Conservation (phyloP, 2,888 invertebrate genomes). For the Acanthococcus lagerstroemiae region DNA sequence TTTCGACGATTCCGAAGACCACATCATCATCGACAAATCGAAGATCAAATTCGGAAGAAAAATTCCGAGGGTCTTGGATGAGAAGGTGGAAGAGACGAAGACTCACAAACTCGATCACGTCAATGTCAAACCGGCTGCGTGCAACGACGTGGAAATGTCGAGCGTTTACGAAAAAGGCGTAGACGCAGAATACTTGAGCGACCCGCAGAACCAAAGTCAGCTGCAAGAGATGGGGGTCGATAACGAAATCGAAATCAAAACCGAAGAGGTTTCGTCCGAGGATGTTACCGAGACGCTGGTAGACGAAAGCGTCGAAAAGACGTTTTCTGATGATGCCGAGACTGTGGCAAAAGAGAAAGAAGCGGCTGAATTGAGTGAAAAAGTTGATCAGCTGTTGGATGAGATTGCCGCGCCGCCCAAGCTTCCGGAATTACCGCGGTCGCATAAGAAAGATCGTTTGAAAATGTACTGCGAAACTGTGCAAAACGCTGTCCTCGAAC, state of each 20-base stretch:
- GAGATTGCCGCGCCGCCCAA: slow-evolving; percentile 48
- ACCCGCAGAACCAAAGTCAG: slow-evolving; percentile 32
- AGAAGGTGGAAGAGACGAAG: background rate
- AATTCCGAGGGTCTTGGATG: slow-evolving; percentile 13
- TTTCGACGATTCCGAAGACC: slow-evolving; percentile 50
- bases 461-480: slow-evolving; percentile 9
- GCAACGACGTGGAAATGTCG: too few relatives aligned
- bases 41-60: slow-evolving; percentile 11
- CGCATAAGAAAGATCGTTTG: slow-evolving; percentile 14
- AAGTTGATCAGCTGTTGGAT: slow-evolving; percentile 50
- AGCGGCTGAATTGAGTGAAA: slow-evolving; percentile 38
- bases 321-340: background rate
- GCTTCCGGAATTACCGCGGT: slow-evolving; percentile 17
- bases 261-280: background rate
- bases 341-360: slow-evolving; percentile 33
- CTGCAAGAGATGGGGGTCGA: slow-evolving; percentile 14
- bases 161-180: background rate
- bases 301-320: background rate
- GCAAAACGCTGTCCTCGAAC: background rate
- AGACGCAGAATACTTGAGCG: background rate
- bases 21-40: slow-evolving; percentile 32
- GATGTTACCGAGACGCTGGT: background rate
- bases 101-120: too few relatives aligned
- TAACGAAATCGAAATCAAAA: slow-evolving; percentile 22
- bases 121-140: too few relatives aligned